Evolutionary conservation across 2,888 invertebrate species (phyloP).

Genomic region (Orchesellides sinensis): DNA sequence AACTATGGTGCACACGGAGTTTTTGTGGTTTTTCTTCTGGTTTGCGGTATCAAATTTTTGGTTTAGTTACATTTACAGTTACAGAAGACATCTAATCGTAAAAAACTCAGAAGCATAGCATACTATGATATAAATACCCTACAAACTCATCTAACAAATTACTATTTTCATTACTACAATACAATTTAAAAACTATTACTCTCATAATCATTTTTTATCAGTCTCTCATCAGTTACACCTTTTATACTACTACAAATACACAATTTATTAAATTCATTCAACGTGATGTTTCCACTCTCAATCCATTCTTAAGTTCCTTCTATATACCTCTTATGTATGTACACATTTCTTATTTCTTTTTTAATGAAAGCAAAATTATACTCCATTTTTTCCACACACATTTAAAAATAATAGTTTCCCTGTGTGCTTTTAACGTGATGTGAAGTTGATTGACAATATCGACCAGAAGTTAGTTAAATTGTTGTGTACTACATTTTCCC

Average conservation of each 20-base stretch:
- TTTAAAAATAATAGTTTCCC: neutral
- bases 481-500: constrained; percentile 1
- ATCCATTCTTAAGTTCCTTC: too few species aligned
- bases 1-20: neutral
- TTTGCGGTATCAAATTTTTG: too few species aligned
- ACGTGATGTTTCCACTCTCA: too few species aligned
- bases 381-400: neutral
- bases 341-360: too few species aligned
- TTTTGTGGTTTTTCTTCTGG: too few species aligned
- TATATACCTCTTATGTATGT: too few species aligned
- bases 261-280: neutral
- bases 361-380: neutral
- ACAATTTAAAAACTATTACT: constrained; percentile 6
- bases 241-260: constrained; percentile 1
- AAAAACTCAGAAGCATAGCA: too few species aligned
- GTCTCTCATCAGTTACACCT: constrained; percentile 24
- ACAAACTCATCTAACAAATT: too few species aligned
- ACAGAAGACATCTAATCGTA: too few species aligned
- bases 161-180: neutral
- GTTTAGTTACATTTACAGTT: constrained; percentile 13
- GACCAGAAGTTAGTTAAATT: constrained; percentile 50
- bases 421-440: neutral
- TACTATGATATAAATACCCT: too few species aligned
- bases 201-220: constrained; percentile 8
- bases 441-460: constrained; percentile 51